Evolutionary conservation across 2,888 invertebrate genomes (phyloP).

Genomic region (Fragum sueziense): DNA sequence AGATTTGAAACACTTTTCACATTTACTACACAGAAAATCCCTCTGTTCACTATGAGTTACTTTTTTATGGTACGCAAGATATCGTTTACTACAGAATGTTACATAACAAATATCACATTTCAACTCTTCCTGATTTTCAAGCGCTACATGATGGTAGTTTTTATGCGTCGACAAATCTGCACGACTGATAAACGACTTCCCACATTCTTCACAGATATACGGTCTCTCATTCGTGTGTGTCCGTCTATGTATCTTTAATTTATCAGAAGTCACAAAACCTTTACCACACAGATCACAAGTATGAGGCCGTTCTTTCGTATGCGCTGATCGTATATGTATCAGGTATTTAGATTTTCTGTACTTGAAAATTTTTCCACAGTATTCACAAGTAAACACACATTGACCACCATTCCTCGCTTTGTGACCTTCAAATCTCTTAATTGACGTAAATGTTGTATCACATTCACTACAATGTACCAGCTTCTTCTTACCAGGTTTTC

Average conservation of each 20-base stretch:
- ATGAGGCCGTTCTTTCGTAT: conserved; percentile 47
- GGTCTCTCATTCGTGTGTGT: conserved; percentile 52
- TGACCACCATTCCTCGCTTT: conserved; percentile 46
- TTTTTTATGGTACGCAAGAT: conserved; percentile 47
- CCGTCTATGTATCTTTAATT: conserved; percentile 47
- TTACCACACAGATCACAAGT: conserved; percentile 47
- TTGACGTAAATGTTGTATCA: conserved; percentile 42
- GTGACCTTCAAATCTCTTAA: conserved; percentile 34
- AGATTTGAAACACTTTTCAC: conserved; percentile 47
- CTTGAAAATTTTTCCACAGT: conserved; percentile 44
- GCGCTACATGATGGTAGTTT: conserved; percentile 40
- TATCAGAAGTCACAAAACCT: conserved; percentile 50
- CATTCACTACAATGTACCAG: conserved; percentile 41
- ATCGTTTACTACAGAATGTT: conserved; percentile 49
- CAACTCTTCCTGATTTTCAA: conserved; percentile 25
- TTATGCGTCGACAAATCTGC: conserved; percentile 41
- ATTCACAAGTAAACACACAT: conserved; percentile 48
- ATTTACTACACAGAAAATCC: conserved; percentile 40
- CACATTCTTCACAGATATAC: conserved; percentile 54
- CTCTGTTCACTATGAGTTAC: conserved; percentile 42
- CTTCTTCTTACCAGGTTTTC: conserved; percentile 13
- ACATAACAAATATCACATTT: conserved; percentile 38
- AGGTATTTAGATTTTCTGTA: conserved; percentile 42
- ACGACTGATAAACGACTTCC: conserved; percentile 34
- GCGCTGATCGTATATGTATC: conserved; percentile 40